Conservation (phyloP, 2,888 invertebrate genomes). For the Blomia tropicalis region DNA sequence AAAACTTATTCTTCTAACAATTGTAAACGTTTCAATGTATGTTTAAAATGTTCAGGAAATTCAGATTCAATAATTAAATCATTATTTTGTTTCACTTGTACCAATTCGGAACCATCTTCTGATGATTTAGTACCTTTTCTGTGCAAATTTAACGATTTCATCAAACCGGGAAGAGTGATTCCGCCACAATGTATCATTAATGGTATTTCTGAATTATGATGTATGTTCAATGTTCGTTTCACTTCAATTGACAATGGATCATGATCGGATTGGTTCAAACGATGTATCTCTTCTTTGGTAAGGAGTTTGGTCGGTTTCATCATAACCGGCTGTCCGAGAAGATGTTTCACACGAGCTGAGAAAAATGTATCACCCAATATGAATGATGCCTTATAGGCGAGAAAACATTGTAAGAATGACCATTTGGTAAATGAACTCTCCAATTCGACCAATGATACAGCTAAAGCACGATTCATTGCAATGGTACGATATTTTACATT, state of each 20-base stretch:
- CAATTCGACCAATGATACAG: slow-evolving; percentile 21
- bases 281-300: background rate
- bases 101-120: background rate
- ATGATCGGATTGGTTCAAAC: background rate
- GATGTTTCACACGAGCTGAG: slow-evolving; percentile 18
- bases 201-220: background rate
- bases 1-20: too few species aligned
- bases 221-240: background rate
- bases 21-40: background rate
- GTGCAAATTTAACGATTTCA: background rate
- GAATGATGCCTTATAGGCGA: slow-evolving; percentile 23
- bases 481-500: slow-evolving; percentile 2
- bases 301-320: background rate
- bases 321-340: slow-evolving; percentile 21
- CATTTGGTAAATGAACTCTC: slow-evolving; percentile 6
- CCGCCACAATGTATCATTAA: slow-evolving; percentile 7
- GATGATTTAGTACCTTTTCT: background rate
- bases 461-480: slow-evolving; percentile 2
- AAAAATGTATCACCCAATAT: slow-evolving; percentile 25
- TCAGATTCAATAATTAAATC: background rate
- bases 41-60: background rate
- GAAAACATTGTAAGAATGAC: slow-evolving; percentile 20
- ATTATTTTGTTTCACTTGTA: background rate
- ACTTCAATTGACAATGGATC: background rate
- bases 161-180: background rate